phyloP scores from a whole-genome alignment of 1,140 invertebrate genomes.

The Alviniconcha marisindica region DNA sequence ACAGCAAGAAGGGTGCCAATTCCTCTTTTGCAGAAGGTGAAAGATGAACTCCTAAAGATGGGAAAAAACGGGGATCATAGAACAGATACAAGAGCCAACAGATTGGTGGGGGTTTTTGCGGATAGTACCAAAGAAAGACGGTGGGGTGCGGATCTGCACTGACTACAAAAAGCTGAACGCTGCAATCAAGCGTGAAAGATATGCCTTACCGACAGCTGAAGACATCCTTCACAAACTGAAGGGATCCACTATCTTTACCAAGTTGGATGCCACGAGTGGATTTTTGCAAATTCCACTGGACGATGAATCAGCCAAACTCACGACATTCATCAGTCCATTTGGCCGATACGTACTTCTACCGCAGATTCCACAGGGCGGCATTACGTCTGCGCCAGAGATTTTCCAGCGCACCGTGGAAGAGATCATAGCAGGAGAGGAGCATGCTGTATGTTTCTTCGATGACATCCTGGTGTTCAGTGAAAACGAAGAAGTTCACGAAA shows the following conservation, averaged over 20 bases:
- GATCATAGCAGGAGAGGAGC: slow-evolving; percentile 34
- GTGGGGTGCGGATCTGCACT: slow-evolving; percentile 64
- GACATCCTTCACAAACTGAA: slow-evolving; percentile 42
- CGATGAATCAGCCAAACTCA: slow-evolving; percentile 38
- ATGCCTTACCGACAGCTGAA: slow-evolving; percentile 42
- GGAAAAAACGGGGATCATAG: slow-evolving; percentile 51
- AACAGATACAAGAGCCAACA: slow-evolving; percentile 53
- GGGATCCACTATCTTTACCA: slow-evolving; percentile 66
- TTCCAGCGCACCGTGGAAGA: too few species aligned
- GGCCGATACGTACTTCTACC: slow-evolving; percentile 71
- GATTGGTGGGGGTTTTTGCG: slow-evolving; percentile 60
- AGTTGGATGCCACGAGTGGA: slow-evolving; percentile 43
- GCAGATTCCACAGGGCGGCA: slow-evolving; percentile 75
- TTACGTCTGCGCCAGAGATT: slow-evolving; percentile 56
- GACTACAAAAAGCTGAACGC: slow-evolving; percentile 32
- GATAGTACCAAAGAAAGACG: slow-evolving; percentile 50
- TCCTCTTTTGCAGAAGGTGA: slow-evolving; percentile 20
- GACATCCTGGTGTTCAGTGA: too few species aligned
- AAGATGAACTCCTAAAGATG: slow-evolving; percentile 14
- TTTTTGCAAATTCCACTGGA: slow-evolving; percentile 49
- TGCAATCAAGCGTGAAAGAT: slow-evolving; percentile 34
- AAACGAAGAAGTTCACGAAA: too few species aligned
- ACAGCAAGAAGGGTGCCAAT: slow-evolving; percentile 39
- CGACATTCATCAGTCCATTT: slow-evolving; percentile 68
- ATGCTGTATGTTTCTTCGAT: slow-evolving; percentile 49